Percentiles rank a stretch among this genome's conserved stretches.
Conservation (phyloP, 2,113 vertebrate genomes). For the Colius striatus region DNA sequence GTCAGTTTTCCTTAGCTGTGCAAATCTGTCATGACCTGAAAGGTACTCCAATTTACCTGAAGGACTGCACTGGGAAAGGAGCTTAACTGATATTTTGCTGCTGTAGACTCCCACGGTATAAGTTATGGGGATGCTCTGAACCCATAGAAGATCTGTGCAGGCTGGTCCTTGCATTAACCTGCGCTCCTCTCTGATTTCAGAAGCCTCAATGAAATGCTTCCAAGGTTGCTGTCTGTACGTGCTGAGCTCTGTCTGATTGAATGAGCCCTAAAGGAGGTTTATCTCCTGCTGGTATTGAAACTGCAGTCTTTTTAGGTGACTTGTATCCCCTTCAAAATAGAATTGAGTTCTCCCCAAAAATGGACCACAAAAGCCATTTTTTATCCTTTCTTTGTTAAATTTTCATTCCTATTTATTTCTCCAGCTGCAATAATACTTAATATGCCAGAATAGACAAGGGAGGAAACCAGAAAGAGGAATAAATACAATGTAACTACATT, state of each 20-base stretch:
- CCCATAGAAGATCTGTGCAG: no score
- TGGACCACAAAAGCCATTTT: neutral
- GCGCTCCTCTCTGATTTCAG: neutral
- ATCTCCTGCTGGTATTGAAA: neutral
- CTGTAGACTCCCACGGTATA: neutral
- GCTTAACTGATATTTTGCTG: neutral
- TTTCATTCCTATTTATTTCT: neutral
- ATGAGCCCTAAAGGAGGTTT: neutral
- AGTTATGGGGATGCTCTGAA: accelerated
- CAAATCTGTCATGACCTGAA: neutral
- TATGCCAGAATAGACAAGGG: neutral
- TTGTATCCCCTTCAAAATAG: accelerated
- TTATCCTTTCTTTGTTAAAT: neutral
- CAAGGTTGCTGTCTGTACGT: accelerated
- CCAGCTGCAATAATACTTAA: neutral
- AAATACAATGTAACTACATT: neutral
- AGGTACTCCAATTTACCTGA: neutral
- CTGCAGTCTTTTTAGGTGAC: neutral
- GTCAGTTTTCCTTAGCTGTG: neutral
- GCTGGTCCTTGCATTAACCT: neutral
- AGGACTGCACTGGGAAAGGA: no score
- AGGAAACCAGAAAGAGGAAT: neutral
- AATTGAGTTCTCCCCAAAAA: accelerated
- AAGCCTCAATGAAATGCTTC: neutral
- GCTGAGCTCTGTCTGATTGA: neutral